Base-by-base conservation (phyloP, 2,888 invertebrate genomes). In the Pecten maximus region DNA sequence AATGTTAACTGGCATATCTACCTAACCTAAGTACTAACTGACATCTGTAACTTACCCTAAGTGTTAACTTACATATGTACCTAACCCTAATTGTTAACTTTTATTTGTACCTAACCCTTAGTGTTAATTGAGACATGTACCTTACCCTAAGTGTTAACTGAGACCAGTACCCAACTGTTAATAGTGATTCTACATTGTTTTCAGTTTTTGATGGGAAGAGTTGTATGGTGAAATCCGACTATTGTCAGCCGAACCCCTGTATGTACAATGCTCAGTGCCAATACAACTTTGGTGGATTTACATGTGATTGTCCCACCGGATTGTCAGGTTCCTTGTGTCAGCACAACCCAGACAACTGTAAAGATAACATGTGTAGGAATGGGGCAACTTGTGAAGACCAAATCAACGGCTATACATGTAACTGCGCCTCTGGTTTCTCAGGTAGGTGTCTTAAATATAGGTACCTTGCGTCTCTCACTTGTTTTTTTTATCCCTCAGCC, bases 361-460 rank as follows among this genome's bases (percentile, higher is more conserved):
- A 89, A 0, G 40, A 10, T 0, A 40, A 74, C 28, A 90, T 90
- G 19, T 94, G 94, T 91, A 28, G 35, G 4, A 91, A 93, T 40
- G 91, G 90, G 16, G 93, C 88, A 0, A 91, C 88, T 19, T 94
- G 94, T 90, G 48, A 54, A 0, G 94, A 94, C 90, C 74, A 98
- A 95, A 98, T 99, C 2, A 98, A 98, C 39, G 98, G 98, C 40
- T 99, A 98, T 96, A 98, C 98, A 94, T 99, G 99, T 96, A 98
- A 98, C 91, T 99, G 99, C 96, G 98, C 98, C 60, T 40, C 40
- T 12, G 99, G 99, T 0, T 99, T 98, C 96, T 98, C 98, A 12
- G 99, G 99, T 89, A 97, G 98, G 89, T n/a, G 2, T 19, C n/a
- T n/a, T 23, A 54, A 40, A 15, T 88, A 44, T 40, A 88, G n/a